Evolutionary conservation across 2,888 invertebrate genomes (phyloP).

Genomic region (Drosophila mettleri): DNA sequence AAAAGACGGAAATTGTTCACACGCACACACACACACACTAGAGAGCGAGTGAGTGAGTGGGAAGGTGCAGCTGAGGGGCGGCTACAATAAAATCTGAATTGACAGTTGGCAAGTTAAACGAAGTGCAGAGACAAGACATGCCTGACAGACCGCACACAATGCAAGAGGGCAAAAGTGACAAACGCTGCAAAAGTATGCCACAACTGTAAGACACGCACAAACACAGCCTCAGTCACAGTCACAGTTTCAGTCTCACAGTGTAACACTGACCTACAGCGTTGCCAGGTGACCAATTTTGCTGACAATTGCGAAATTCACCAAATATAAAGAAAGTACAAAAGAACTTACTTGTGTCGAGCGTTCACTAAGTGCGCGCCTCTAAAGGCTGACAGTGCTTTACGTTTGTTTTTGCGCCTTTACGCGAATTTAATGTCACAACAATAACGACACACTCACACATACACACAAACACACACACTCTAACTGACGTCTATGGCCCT

Average conservation of each 20-base stretch:
- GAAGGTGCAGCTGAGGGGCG: constrained; percentile 3
- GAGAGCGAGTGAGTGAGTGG: neutral
- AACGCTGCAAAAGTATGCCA: constrained; percentile 69
- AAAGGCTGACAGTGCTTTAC: constrained; percentile 43
- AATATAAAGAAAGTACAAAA: neutral
- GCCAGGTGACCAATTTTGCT: constrained; percentile 55
- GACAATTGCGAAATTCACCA: constrained; percentile 8
- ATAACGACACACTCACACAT: constrained; percentile 40
- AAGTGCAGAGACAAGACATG: constrained; percentile 27
- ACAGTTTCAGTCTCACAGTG: constrained; percentile 32
- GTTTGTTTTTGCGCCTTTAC: constrained; percentile 51
- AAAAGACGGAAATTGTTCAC: constrained; percentile 66
- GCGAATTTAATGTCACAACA: constrained; percentile 65
- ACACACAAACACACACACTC: constrained; percentile 5
- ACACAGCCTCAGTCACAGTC: constrained; percentile 20
- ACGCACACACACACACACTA: constrained; percentile 18
- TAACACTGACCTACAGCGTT: constrained; percentile 76
- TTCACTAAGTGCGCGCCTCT: constrained; percentile 23
- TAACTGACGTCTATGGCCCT: constrained; percentile 24
- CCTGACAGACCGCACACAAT: constrained; percentile 33
- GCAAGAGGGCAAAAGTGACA: constrained; percentile 40
- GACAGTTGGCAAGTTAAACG: constrained; percentile 59
- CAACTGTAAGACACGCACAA: constrained; percentile 33
- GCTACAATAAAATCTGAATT: constrained; percentile 58
- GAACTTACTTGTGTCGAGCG: constrained; percentile 39